Evolutionary conservation across 2,797 vertebrate genomes (phyloP).

Genomic region (Echiichthys vipera): DNA sequence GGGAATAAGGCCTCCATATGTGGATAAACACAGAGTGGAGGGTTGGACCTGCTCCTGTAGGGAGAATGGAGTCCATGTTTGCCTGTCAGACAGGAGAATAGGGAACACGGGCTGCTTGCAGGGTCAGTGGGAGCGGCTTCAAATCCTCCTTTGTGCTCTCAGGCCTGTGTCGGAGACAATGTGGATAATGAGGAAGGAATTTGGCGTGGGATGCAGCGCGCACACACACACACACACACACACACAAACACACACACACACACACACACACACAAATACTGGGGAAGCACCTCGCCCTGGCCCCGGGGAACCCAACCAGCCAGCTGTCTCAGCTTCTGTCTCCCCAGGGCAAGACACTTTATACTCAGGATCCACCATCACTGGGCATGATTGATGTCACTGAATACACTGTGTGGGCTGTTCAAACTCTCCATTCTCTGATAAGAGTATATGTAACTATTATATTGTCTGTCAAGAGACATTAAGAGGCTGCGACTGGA

Average conservation of each 20-base stretch:
- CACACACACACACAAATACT: constrained; percentile 4
- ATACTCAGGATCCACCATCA: constrained; percentile 50
- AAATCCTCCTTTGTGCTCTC: constrained; percentile 72
- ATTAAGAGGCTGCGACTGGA: not conserved
- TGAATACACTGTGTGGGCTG: constrained; percentile 34
- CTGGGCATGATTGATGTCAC: constrained; percentile 52
- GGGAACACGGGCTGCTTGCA: constrained; percentile 55
- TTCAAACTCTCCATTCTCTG: constrained; percentile 1
- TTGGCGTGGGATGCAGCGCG: constrained; percentile 37
- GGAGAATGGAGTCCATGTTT: constrained; percentile 59
- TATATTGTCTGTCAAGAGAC: constrained; percentile 22
- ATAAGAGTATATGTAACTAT: constrained; percentile 30
- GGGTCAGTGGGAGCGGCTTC: constrained; percentile 78
- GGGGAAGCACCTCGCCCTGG: constrained; percentile 60
- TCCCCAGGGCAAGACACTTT: constrained; percentile 44
- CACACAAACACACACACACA: constrained; percentile 9
- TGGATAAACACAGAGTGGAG: constrained; percentile 53
- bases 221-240: constrained; percentile 9
- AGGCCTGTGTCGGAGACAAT: constrained; percentile 66
- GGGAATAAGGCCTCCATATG: constrained; percentile 55
- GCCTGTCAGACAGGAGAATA: constrained; percentile 66
- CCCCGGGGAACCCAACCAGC: constrained; percentile 49
- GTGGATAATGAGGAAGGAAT: constrained; percentile 79
- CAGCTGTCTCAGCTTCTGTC: constrained; percentile 73
- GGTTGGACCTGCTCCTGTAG: constrained; percentile 31